Percentiles rank a stretch among this genome's conserved stretches.
These are phyloP conservation scores for Andricus grossulariae DNA, from an alignment of 1,140 invertebrate species.

Conservation along the genomic window DNA sequence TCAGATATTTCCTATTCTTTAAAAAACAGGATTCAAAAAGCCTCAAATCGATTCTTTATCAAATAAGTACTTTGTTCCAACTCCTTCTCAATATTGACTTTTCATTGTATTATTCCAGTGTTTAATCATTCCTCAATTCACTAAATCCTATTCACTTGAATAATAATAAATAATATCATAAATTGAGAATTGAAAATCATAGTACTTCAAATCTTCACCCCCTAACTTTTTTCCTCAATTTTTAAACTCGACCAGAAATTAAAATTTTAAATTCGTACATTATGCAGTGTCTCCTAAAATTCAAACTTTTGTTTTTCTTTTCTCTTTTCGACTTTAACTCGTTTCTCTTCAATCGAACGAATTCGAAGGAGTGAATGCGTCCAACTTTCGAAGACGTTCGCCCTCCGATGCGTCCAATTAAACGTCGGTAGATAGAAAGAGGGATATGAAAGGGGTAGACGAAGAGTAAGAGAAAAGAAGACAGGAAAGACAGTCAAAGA, in stretches of 20 bases:
- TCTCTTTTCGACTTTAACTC: conserved; percentile 4
- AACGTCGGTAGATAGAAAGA: conserved; percentile 39
- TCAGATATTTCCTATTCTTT: too few relatives aligned
- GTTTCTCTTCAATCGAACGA: conserved; percentile 13
- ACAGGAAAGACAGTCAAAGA: not conserved
- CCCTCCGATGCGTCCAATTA: conserved; percentile 50
- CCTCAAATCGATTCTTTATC: too few relatives aligned
- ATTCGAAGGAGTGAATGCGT: conserved; percentile 7
- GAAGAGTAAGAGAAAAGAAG: not conserved
- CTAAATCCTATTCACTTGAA: too few relatives aligned
- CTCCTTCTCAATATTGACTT: too few relatives aligned
- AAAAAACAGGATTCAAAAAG: too few relatives aligned
- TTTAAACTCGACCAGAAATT: not conserved
- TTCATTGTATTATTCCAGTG: too few relatives aligned
- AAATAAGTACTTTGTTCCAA: too few relatives aligned
- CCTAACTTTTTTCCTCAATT: not conserved
- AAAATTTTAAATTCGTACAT: not conserved
- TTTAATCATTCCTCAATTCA: too few relatives aligned
- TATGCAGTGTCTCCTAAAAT: conserved; percentile 19
- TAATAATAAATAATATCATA: too few relatives aligned
- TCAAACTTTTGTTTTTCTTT: conserved; percentile 1
- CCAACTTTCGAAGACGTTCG: conserved; percentile 40
- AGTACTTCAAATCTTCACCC: not conserved
- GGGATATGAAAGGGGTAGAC: conserved; percentile 12
- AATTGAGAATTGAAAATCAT: too few relatives aligned